Percentiles rank a stretch among this genome's conserved stretches.
phyloP scores from a whole-genome alignment of 2,888 invertebrate species.

The Taphrorychus bicolor region DNA sequence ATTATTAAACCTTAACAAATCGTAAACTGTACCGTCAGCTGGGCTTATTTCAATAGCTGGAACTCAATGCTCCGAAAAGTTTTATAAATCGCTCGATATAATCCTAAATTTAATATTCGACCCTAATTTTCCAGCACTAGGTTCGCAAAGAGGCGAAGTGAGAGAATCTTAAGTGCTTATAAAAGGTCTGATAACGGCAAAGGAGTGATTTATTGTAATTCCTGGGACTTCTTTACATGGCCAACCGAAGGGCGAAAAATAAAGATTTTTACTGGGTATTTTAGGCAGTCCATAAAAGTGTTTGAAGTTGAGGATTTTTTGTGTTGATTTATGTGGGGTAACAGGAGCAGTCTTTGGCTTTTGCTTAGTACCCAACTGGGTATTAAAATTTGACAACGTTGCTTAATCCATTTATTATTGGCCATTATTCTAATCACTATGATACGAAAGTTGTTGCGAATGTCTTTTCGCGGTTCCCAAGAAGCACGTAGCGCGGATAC shows the following conservation, averaged over 20 bases:
- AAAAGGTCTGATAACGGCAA: conserved; percentile 19
- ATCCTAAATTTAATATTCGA: conserved; percentile 21
- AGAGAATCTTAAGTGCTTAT: conserved; percentile 14
- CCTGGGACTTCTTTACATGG: conserved; percentile 7
- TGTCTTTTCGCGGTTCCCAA: no score
- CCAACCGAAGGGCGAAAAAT: not conserved
- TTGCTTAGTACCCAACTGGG: no score
- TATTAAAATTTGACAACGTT: no score
- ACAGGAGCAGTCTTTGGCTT: no score
- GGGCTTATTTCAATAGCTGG: conserved; percentile 8
- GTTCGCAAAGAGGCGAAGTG: conserved; percentile 6
- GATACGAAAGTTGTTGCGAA: no score
- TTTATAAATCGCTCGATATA: conserved; percentile 16
- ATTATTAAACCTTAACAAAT: conserved; percentile 1
- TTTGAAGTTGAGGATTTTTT: no score
- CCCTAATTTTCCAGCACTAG: conserved; percentile 18
- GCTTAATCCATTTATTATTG: no score
- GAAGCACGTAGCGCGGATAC: no score
- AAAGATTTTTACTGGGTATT: not conserved
- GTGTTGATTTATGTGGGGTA: no score
- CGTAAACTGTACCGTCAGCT: conserved; percentile 5
- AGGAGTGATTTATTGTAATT: conserved; percentile 18
- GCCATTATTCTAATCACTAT: no score
- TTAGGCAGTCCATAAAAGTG: not conserved
- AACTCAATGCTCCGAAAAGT: not conserved